Evolutionary conservation across 1,140 invertebrate genomes (phyloP), one percentile per base, ranked within the genome.

Genomic region (Harpegnathos saltator): DNA sequence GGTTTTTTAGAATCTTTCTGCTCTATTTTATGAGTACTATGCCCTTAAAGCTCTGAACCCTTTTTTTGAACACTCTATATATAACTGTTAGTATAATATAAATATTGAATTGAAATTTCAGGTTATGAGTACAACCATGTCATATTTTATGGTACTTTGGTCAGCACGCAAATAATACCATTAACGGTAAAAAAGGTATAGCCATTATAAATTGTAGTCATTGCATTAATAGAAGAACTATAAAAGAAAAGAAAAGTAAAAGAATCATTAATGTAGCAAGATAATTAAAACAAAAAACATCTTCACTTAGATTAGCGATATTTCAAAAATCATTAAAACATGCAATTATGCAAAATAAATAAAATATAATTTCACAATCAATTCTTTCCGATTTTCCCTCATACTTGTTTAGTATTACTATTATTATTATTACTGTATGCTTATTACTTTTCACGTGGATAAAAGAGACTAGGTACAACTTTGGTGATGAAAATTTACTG

Each of bases 71-170:
- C n/a, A n/a, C n/a, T n/a, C n/a, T n/a, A n/a, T n/a, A n/a, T n/a
- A n/a, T n/a, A n/a, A n/a, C 24, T 11, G 1, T 15, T 54, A 24
- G 0, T 3, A 24, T 48, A 80, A 69, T 3, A 1, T 59, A 48
- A 78, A 48, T 69, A 38, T 71, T 80, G 3, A 69, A 80, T 44
- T 44, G 9, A 44, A 44, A 44, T 80, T 80, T 69, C 33, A 80
- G 75, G 65, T 80, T 44, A 80, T 80, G 75, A 80, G 52, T n/a
- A 80, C 52, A 1, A 80, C 75, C 48, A 4, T 80, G 9, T 80
- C 75, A 22, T 80, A 80, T 2, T 80, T 80, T 33, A 80, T 56
- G 12, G 75, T 80, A 71, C 65, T 71, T 15, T 80, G 65, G 75
- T 80, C 75, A 1, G 38, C 50, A 71, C 65, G 50, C 0, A 69